Base-by-base conservation (phyloP, 2,797 vertebrate species). In the Oreochromis mossambicus region DNA sequence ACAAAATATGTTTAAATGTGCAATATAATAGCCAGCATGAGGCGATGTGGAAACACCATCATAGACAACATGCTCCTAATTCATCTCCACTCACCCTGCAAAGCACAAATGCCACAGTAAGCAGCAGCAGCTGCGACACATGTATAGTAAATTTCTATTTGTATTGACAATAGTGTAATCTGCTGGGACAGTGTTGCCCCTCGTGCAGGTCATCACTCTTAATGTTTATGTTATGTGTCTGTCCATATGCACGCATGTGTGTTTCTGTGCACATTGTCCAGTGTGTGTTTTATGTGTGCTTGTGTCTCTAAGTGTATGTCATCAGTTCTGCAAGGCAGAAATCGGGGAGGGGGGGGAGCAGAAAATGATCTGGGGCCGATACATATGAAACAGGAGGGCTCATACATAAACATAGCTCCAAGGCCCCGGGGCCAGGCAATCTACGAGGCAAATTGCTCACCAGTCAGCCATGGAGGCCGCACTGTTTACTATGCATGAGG, bases 331-430 rank as follows among this genome's bases (percentile, higher is more conserved):
- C 97, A 96, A 82, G 88, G 87, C 90, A 92, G 89, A 91, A 90
- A 94, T 89, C 26, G 94, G 94, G 97, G 96, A 96, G 96, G 58
- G 55, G 96, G 50, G 96, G 97, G 96, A 96, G 97, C 68, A 97
- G 97, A 97, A 94, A 98, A 98, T 98, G 97, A 98, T 98, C 97
- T 85, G 70, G 87, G 97, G 97, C 97, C 97, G 97, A 99, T 99
- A 98, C 98, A 99, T 98, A 99, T 99, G 97, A 99, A 99, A 98
- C 97, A 98, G 97, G 96, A 97, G 95, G 90, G 94, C 97, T 99
- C 98, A 99, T 99, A 98, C 98, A 99, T 99, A 99, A 98, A 98
- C 98, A 99, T 98, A 97, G 96, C 96, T 96, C 96, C 96, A 97
- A 94, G 95, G 94, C 95, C 94, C 91, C 82, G 92, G 92, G 95